Conservation (phyloP, 1,140 invertebrate species). For the Camponotus vicinus region DNA sequence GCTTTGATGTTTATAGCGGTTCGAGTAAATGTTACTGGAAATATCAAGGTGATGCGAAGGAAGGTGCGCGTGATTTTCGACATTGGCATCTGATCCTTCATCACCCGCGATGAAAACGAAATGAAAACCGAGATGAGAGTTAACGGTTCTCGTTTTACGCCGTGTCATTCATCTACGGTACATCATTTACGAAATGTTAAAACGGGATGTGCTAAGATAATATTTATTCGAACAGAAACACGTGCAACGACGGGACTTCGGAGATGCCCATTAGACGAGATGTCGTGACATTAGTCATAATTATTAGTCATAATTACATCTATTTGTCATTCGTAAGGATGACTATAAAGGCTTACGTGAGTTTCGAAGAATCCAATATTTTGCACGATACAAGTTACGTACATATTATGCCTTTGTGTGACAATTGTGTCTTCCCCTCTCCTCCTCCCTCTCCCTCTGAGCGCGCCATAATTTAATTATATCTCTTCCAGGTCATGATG, state of each 20-base stretch:
- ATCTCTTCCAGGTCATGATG: neutral
- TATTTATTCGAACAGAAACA: neutral
- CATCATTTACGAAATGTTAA: too few species aligned
- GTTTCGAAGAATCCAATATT: neutral
- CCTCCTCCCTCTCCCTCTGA: neutral
- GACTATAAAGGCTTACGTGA: neutral
- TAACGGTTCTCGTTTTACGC: too few species aligned
- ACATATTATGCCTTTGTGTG: too few species aligned
- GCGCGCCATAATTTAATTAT: constrained; percentile 2
- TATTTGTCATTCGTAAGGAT: neutral
- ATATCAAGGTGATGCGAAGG: neutral
- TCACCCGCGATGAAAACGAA: too few species aligned
- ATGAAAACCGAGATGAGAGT: too few species aligned
- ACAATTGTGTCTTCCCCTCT: too few species aligned
- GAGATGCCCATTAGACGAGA: neutral
- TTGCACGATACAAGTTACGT: neutral
- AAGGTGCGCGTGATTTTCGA: neutral
- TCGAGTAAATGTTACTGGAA: constrained; percentile 7
- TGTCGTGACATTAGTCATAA: neutral
- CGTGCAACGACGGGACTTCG: neutral
- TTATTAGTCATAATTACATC: constrained; percentile 1
- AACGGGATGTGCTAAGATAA: neutral
- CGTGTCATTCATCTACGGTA: too few species aligned
- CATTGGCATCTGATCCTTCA: too few species aligned
- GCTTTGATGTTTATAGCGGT: neutral